Percentiles rank a stretch among this genome's conserved stretches.
Evolutionary conservation across 2,888 invertebrate species (phyloP).

Genomic region (Xanthorhoe spadicearia): DNA sequence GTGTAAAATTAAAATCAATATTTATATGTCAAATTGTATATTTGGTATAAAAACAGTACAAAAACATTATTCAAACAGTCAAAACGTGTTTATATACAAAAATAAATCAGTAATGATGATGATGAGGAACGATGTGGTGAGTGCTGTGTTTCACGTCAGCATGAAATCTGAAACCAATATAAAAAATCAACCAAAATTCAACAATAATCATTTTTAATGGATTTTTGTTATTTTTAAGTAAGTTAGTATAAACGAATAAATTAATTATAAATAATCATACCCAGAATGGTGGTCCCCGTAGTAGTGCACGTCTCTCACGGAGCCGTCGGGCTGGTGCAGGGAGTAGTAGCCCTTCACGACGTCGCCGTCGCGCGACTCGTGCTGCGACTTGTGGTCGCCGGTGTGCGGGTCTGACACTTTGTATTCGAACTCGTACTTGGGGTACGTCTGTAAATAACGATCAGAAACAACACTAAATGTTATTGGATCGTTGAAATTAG

Average conservation of each 20-base stretch:
- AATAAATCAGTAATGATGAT: conserved; percentile 3
- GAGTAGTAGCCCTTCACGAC: conserved; percentile 67
- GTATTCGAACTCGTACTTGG: conserved; percentile 63
- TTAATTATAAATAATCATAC: conserved; percentile 52
- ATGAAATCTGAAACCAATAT: conserved; percentile 48
- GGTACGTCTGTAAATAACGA: conserved; percentile 56
- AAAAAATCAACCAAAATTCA: not conserved
- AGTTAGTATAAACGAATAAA: no score
- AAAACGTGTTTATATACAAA: not conserved
- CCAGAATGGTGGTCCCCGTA: conserved; percentile 78
- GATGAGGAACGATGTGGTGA: conserved; percentile 43
- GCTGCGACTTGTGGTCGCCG: conserved; percentile 79
- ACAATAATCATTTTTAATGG: not conserved
- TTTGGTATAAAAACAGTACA: not conserved
- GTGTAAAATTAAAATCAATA: not conserved
- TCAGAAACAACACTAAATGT: not conserved
- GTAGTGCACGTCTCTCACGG: conserved; percentile 71
- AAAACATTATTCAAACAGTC: not conserved
- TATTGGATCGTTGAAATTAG: no score
- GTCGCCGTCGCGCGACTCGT: conserved; percentile 70
- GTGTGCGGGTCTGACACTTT: conserved; percentile 74
- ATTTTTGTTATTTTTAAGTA: not conserved
- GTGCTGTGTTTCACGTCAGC: conserved; percentile 56
- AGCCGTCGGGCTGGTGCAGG: conserved; percentile 70
- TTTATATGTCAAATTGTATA: not conserved